Evolutionary conservation across 2,888 invertebrate genomes (phyloP).

Genomic region (Parnassius orleans): DNA sequence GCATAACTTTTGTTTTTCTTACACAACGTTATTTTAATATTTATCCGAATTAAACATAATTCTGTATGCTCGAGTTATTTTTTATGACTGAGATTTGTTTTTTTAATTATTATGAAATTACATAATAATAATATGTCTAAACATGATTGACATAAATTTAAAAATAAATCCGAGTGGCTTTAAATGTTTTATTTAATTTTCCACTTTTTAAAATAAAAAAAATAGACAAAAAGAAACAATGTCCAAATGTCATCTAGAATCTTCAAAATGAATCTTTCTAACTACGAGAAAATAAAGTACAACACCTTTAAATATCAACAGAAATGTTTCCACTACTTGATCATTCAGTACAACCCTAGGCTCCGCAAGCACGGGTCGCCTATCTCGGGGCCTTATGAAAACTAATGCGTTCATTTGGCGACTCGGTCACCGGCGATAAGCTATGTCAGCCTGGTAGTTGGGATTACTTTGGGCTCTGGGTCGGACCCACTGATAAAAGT

Average conservation of each 20-base stretch:
- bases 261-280: too few relatives aligned
- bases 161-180: too few relatives aligned
- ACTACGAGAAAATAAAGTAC: too few relatives aligned
- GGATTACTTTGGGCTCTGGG: slow-evolving; percentile 67
- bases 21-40: background rate
- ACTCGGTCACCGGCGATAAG: slow-evolving; percentile 69
- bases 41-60: background rate
- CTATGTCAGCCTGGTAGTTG: slow-evolving; percentile 71
- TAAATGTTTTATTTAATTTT: too few relatives aligned
- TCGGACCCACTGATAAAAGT: slow-evolving; percentile 62
- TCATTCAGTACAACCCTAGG: slow-evolving; percentile 19
- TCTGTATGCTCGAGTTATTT: too few relatives aligned
- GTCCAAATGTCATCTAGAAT: too few relatives aligned
- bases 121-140: too few relatives aligned
- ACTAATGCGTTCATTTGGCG: slow-evolving; percentile 79
- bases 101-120: too few relatives aligned
- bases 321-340: background rate
- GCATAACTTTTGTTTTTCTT: slow-evolving; percentile 31
- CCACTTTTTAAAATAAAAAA: too few relatives aligned
- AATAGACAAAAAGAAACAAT: too few relatives aligned
- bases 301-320: background rate
- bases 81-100: too few relatives aligned
- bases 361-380: slow-evolving; percentile 36
- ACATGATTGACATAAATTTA: too few relatives aligned
- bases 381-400: slow-evolving; percentile 76